Evolutionary conservation across 2,113 vertebrate species (phyloP), one percentile per base, ranked within the genome.

Genomic region (Etheostoma cragini): DNA sequence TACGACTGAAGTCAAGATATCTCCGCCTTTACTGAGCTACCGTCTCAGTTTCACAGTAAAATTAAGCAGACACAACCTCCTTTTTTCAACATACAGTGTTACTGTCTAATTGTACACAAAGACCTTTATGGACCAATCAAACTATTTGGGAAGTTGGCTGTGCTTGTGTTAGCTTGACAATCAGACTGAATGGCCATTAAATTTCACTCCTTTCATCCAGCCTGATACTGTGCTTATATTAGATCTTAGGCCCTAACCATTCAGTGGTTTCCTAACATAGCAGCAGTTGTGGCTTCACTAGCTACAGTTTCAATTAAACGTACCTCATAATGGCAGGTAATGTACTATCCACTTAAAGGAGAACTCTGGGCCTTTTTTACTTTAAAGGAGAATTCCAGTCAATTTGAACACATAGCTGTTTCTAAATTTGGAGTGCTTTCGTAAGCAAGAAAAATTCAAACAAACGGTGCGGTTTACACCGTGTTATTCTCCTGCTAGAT

Each of bases 1-100:
- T 68, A 76, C 53, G 78, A 78, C 57, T 82, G 22, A 57, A 46
- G 69, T 26, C 15, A 64, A 56, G 35, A 56, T 38, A 45, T 24
- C 12, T 52, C n/a, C 63, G 19, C 35, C 47, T 73, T 73, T 22
- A 62, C 58, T 15, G 22, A 46, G 50, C 33, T 12, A 4, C 49
- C n/a, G 21, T 46, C 61, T 54, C 49, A 16, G 61, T 65, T 56
- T 65, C 22, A n/a, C 12, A n/a, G 60, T 61, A 24, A 38, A 74
- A 42, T n/a, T 12, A 22, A 46, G 17, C 22, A 56, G 54, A 53
- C 12, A 30, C 17, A 33, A 26, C 33, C 15, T 24, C 38, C 22
- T 58, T 0, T 1, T 74, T 19, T 52, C 1, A 24, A 24, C 35
- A 6, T 54, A 26, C 24, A 54, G 11, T 15, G 14, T 15, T 38